phyloP scores from a whole-genome alignment of 2,888 invertebrate genomes.

The Uropetala carovei region DNA sequence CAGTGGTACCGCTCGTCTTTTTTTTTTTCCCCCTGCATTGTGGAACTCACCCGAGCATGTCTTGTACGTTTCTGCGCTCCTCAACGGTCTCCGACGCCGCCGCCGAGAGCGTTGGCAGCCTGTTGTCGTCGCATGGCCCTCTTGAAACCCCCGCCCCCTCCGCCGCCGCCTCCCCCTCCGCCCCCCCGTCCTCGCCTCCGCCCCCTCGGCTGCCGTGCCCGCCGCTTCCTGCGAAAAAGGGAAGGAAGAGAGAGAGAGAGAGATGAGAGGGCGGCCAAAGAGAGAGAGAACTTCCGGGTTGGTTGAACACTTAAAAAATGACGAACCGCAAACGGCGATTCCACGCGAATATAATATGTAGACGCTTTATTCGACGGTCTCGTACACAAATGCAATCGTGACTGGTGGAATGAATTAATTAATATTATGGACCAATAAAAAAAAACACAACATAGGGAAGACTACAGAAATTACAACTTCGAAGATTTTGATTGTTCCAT shows the following conservation, averaged over 20 bases:
- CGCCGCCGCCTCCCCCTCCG: constrained; percentile 1
- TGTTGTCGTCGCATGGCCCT: constrained; percentile 21
- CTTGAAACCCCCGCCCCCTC: not conserved
- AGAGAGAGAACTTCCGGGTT: not conserved
- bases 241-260: not conserved
- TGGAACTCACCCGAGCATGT: not conserved
- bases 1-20: no score
- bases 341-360: no score
- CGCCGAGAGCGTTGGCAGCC: constrained; percentile 5
- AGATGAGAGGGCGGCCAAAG: not conserved
- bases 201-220: constrained; percentile 28
- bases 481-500: no score
- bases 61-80: constrained; percentile 6
- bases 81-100: constrained; percentile 4
- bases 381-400: no score
- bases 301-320: no score
- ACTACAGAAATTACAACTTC: no score
- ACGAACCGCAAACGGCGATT: no score
- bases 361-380: no score
- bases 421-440: no score
- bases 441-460: no score
- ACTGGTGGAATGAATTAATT: no score
- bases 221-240: not conserved
- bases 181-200: not conserved
- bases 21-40: not conserved